Percentiles rank a stretch among this genome's conserved stretches.
Conservation (phyloP, 2,113 vertebrate genomes). For the Sinosuthora webbiana region DNA sequence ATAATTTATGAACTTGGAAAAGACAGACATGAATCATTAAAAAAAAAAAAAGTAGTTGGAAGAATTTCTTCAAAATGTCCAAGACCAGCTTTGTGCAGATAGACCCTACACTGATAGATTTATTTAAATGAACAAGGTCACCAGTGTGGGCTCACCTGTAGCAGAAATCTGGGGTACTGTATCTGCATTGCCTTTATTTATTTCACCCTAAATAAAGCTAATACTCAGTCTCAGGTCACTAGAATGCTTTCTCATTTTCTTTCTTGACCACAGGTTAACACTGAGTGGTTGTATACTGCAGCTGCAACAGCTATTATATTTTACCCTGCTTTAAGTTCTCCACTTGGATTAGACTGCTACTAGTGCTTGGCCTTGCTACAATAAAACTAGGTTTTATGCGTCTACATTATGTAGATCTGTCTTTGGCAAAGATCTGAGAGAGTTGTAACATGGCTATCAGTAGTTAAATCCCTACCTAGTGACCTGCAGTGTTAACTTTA, state of each 20-base stretch:
- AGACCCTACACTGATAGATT: neutral
- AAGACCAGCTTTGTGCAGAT: neutral
- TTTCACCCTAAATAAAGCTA: neutral
- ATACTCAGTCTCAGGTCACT: neutral
- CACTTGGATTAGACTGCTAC: neutral
- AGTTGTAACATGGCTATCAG: neutral
- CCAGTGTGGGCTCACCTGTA: neutral
- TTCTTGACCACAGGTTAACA: neutral
- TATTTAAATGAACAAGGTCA: neutral
- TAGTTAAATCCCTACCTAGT: neutral
- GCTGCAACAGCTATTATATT: rapidly evolving
- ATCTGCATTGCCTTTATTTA: neutral
- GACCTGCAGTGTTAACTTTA: neutral
- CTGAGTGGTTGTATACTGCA: neutral
- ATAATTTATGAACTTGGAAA: neutral
- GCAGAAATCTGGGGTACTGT: neutral
- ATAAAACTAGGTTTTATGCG: neutral
- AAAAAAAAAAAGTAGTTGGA: neutral
- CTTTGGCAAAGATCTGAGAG: neutral
- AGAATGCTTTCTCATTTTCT: neutral
- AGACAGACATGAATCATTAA: neutral
- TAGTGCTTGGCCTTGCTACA: neutral
- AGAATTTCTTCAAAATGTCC: neutral
- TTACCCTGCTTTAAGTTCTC: neutral
- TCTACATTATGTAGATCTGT: neutral